Evolutionary conservation across 2,797 vertebrate species (phyloP).

Genomic region (Chaenodraco wilsoni): DNA sequence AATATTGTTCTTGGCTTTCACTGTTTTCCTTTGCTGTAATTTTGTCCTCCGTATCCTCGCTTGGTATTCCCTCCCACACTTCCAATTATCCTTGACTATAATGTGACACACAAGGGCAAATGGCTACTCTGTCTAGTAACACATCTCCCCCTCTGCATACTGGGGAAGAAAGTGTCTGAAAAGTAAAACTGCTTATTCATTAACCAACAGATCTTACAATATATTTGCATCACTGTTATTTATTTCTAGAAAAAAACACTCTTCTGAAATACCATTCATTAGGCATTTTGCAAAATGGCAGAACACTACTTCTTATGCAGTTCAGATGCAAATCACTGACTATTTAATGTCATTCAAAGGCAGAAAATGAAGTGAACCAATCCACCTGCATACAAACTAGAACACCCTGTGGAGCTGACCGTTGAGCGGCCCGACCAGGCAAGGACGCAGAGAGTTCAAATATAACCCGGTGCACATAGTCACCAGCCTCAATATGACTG

Average conservation of each 20-base stretch:
- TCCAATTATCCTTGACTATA: constrained; percentile 84
- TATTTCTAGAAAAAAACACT: background rate
- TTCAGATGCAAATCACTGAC: constrained; percentile 19
- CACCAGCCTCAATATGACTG: too few relatives aligned
- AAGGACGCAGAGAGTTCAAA: too few relatives aligned
- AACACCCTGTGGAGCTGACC: background rate
- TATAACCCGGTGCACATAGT: too few relatives aligned
- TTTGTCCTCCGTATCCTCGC: constrained; percentile 63
- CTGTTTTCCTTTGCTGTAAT: constrained; percentile 59
- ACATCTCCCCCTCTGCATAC: constrained; percentile 44
- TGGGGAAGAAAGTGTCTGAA: constrained; percentile 14
- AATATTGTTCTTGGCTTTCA: constrained; percentile 42
- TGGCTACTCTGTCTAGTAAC: constrained; percentile 61
- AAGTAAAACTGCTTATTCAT: constrained; percentile 19
- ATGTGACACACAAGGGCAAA: constrained; percentile 84
- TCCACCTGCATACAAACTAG: constrained; percentile 18
- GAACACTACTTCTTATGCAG: constrained; percentile 6
- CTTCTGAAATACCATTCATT: constrained; percentile 15
- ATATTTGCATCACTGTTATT: constrained; percentile 23
- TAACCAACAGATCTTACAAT: constrained; percentile 7
- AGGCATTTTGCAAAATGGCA: constrained; percentile 6
- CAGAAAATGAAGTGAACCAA: constrained; percentile 5
- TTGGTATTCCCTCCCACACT: constrained; percentile 82
- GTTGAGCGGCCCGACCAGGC: too few relatives aligned
- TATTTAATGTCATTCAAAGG: constrained; percentile 26